Evolutionary conservation across 2,797 vertebrate species (phyloP).

Genomic region (Enteromius unitaeniatus): DNA sequence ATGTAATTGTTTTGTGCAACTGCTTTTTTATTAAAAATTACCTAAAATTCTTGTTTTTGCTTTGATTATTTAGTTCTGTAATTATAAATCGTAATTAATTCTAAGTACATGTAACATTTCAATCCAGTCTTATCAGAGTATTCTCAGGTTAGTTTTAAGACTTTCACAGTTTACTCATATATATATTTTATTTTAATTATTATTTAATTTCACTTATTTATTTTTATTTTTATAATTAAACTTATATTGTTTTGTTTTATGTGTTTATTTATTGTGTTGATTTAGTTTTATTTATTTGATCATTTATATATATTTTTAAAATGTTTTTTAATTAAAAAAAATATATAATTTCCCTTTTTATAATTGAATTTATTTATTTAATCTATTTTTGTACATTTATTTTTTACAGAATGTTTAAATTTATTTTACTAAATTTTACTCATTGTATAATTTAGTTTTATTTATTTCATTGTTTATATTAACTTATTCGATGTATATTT

Average conservation of each 20-base stretch:
- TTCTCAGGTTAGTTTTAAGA: not conserved
- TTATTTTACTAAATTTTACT: not conserved
- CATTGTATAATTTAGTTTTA: not conserved
- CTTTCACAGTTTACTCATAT: not conserved
- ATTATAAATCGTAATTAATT: not conserved
- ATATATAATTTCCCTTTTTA: not conserved
- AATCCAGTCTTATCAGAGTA: too few species aligned
- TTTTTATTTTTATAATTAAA: not conserved
- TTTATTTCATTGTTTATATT: too few species aligned
- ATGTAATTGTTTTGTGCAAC: not conserved
- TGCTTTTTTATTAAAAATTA: not conserved
- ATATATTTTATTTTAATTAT: not conserved
- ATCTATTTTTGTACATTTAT: too few species aligned
- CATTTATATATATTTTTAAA: too few species aligned
- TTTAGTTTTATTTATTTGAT: too few species aligned
- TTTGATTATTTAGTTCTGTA: not conserved
- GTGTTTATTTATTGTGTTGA: too few species aligned
- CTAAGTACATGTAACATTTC: too few species aligned
- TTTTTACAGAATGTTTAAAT: too few species aligned
- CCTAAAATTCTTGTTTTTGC: not conserved
- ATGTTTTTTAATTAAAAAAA: too few species aligned
- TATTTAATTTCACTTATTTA: not conserved
- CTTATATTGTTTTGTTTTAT: too few species aligned
- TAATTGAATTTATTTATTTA: not conserved
- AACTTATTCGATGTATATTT: not conserved